Conservation (phyloP, 2,888 invertebrate species). For the Hirtodrosophila duncani region DNA sequence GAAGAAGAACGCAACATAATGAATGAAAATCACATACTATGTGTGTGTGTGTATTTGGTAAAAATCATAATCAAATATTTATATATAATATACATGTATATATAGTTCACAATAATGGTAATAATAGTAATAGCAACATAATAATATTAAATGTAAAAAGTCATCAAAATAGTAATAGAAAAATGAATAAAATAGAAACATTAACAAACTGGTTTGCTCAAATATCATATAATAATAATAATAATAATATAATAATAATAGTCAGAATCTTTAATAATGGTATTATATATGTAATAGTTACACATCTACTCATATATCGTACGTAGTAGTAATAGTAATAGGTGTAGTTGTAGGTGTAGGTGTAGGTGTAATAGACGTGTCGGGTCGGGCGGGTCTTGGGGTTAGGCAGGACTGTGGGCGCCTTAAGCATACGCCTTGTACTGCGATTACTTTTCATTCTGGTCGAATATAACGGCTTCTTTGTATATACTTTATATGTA, state of each 20-base stretch:
- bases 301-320: slow-evolving; percentile 34
- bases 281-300: too few relatives aligned
- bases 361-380: background rate
- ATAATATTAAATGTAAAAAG: too few relatives aligned
- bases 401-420: too few relatives aligned
- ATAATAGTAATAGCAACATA: slow-evolving; percentile 22
- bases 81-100: background rate
- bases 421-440: too few relatives aligned
- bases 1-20: background rate
- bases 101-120: slow-evolving; percentile 38
- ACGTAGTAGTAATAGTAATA: slow-evolving; percentile 4
- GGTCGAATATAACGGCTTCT: too few relatives aligned
- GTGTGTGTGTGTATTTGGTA: slow-evolving; percentile 65
- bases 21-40: slow-evolving; percentile 59
- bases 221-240: too few relatives aligned
- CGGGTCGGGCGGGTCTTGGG: background rate
- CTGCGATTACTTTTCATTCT: too few relatives aligned
- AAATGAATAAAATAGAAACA: slow-evolving; percentile 32
- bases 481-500: too few relatives aligned
- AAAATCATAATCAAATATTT: slow-evolving; percentile 44
- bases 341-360: slow-evolving; percentile 4
- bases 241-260: too few relatives aligned
- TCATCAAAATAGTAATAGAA: slow-evolving; percentile 14
- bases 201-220: slow-evolving; percentile 45
- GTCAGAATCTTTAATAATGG: too few relatives aligned